These are phyloP conservation scores for Atrina japonica DNA, from an alignment of 2,888 invertebrate genomes.

Conservation along the genomic window DNA sequence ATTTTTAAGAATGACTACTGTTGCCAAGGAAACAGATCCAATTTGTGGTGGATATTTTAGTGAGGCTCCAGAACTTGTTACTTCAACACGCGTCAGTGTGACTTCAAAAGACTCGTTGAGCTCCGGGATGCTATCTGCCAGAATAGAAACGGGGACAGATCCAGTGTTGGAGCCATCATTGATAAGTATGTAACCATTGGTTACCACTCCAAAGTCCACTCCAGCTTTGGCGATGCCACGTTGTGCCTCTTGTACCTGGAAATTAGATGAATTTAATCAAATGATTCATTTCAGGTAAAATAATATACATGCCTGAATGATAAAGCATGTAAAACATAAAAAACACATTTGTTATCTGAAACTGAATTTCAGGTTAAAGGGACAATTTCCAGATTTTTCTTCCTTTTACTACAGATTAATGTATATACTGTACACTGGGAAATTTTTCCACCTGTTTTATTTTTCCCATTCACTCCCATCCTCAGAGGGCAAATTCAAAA, in stretches of 20 bases:
- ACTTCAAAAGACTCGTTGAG: slow-evolving; percentile 73
- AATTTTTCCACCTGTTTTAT: too few relatives aligned
- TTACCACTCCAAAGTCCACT: slow-evolving; percentile 69
- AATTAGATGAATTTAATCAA: too few relatives aligned
- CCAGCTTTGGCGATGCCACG: slow-evolving; percentile 65
- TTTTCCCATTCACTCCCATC: too few relatives aligned
- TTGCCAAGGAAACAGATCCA: slow-evolving; percentile 59
- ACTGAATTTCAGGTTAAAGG: too few relatives aligned
- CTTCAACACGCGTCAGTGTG: slow-evolving; percentile 63
- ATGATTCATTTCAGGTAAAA: too few relatives aligned
- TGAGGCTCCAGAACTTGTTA: slow-evolving; percentile 55
- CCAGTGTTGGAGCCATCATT: slow-evolving; percentile 66
- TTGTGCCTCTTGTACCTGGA: slow-evolving; percentile 65
- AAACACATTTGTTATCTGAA: too few relatives aligned
- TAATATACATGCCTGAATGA: too few relatives aligned
- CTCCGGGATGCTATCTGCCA: slow-evolving; percentile 75
- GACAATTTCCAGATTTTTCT: too few relatives aligned
- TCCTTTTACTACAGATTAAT: too few relatives aligned
- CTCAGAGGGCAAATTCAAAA: too few relatives aligned
- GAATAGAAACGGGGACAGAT: slow-evolving; percentile 66
- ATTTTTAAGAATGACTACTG: slow-evolving; percentile 71
- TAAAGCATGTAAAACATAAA: too few relatives aligned
- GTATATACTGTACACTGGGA: too few relatives aligned
- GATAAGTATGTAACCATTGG: slow-evolving; percentile 62
- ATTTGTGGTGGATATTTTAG: slow-evolving; percentile 68